Evolutionary conservation across 1,140 invertebrate species (phyloP).

Genomic region (Rhopalosiphum maidis): DNA sequence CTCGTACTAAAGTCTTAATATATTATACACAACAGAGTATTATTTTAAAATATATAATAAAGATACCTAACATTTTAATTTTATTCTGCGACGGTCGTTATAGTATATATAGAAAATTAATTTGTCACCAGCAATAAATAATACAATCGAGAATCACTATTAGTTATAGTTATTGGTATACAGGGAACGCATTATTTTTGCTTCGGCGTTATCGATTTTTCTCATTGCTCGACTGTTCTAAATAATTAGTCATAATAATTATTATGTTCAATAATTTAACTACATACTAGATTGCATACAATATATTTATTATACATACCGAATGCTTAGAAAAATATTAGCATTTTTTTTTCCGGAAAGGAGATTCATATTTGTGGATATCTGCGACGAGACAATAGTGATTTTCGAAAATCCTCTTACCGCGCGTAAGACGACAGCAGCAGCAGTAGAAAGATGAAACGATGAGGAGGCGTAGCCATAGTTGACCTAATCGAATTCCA

Average conservation of each 20-base stretch:
- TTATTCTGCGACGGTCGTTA: background rate
- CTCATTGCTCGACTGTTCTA: background rate
- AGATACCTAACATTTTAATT: background rate
- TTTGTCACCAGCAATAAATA: background rate
- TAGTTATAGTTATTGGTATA: too few relatives aligned
- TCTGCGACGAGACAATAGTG: background rate
- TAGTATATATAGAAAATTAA: background rate
- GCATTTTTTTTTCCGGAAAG: background rate
- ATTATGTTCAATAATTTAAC: background rate
- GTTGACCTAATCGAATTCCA: slow-evolving; percentile 30
- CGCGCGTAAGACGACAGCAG: background rate
- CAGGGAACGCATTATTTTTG: background rate
- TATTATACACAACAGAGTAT: background rate
- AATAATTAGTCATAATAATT: background rate
- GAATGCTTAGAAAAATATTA: background rate
- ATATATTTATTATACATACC: background rate
- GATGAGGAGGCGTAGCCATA: background rate
- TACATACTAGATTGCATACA: background rate
- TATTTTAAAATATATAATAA: background rate
- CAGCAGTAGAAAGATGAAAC: background rate
- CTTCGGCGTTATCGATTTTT: background rate
- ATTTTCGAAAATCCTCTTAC: background rate
- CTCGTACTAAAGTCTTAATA: background rate
- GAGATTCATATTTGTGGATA: background rate
- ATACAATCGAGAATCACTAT: background rate